A percentile compares a stretch with the other conserved stretches of the same genome.
Conservation (phyloP, 1,140 invertebrate genomes). For the Danaus melanippus region DNA sequence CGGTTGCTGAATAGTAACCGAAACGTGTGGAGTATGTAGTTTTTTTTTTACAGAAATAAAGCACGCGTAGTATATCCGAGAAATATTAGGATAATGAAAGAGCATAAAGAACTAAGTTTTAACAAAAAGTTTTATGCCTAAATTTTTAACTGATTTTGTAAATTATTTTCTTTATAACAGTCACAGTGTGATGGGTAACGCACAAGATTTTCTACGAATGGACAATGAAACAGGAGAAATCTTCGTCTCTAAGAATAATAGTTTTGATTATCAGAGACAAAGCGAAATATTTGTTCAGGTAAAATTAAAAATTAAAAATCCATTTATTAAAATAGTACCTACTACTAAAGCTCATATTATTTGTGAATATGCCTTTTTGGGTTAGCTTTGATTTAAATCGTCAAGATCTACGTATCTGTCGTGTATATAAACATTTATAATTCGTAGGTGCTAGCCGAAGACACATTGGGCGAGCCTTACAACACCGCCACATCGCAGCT, state of each 20-base stretch:
- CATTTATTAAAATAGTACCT: too few relatives aligned
- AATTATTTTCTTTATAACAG: conserved; percentile 38
- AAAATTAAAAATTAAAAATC: not conserved
- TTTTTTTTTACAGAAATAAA: too few relatives aligned
- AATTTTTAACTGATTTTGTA: not conserved
- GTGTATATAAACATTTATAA: conserved; percentile 2
- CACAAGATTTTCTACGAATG: conserved; percentile 52
- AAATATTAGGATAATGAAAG: not conserved
- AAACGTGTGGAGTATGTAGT: too few relatives aligned
- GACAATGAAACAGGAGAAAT: conserved; percentile 64
- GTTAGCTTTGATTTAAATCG: too few relatives aligned
- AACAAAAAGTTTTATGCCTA: too few relatives aligned
- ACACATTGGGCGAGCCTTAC: conserved; percentile 52
- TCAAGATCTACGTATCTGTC: not conserved
- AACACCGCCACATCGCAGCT: conserved; percentile 69
- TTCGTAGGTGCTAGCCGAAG: conserved; percentile 57
- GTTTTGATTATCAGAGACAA: conserved; percentile 74
- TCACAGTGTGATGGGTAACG: conserved; percentile 63
- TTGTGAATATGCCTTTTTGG: too few relatives aligned
- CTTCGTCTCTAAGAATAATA: conserved; percentile 55
- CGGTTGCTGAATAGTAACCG: too few relatives aligned
- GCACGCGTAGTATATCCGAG: not conserved
- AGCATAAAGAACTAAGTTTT: too few relatives aligned
- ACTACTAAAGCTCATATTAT: too few relatives aligned
- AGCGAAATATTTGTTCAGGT: conserved; percentile 72